Percentiles rank a stretch among this genome's conserved stretches.
Evolutionary conservation across 2,113 vertebrate genomes (phyloP).

Genomic region (Numenius arquata): DNA sequence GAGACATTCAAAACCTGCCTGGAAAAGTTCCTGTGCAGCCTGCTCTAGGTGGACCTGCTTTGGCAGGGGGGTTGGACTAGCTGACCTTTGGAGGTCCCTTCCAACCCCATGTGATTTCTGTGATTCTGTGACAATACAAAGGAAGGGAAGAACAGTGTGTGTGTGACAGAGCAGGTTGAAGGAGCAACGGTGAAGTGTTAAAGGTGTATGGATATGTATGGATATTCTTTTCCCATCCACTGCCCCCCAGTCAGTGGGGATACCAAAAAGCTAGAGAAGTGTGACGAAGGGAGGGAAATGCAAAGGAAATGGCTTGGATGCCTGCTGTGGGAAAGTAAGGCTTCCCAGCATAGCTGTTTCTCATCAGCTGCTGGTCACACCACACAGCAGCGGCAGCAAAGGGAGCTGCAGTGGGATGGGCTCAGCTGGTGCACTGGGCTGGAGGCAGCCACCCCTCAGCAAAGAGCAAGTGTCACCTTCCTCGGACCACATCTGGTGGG

Average conservation of each 20-base stretch:
- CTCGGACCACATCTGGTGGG: accelerated
- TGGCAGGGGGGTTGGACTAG: too few relatives aligned
- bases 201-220: not conserved
- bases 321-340: not conserved
- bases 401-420: not conserved
- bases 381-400: accelerated
- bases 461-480: not conserved
- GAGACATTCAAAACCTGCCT: too few relatives aligned
- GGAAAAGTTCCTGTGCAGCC: too few relatives aligned
- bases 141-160: not conserved
- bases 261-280: not conserved
- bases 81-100: too few relatives aligned
- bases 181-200: accelerated
- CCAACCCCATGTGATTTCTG: too few relatives aligned
- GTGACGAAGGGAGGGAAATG: not conserved
- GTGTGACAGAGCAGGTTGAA: not conserved
- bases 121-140: not conserved
- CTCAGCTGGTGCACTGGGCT: accelerated
- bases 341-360: not conserved
- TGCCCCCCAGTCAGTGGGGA: not conserved
- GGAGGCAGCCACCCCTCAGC: accelerated
- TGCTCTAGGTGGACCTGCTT: too few relatives aligned
- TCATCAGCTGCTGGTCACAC: accelerated
- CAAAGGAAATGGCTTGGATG: not conserved
- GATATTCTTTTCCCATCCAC: not conserved